Conservation (phyloP, 1,140 invertebrate species). For the Camponotus floridanus region DNA sequence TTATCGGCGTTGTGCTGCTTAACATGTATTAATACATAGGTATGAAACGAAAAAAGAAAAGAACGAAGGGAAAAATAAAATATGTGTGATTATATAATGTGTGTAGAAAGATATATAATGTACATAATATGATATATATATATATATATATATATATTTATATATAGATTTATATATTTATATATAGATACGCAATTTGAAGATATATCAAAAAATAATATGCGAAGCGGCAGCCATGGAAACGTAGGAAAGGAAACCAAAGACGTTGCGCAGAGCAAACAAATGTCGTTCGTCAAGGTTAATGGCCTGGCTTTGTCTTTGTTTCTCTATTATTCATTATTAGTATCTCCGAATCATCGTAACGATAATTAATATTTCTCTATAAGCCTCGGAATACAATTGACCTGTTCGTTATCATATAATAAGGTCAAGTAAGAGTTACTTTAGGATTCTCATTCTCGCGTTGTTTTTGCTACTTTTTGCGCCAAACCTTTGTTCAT, state of each 20-base stretch:
- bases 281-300: conserved; percentile 68
- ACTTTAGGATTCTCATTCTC: conserved; percentile 20
- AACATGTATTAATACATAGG: conserved; percentile 46
- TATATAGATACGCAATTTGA: conserved; percentile 60
- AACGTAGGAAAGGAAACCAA: conserved; percentile 65
- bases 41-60: conserved; percentile 40
- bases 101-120: conserved; percentile 52
- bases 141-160: conserved; percentile 33
- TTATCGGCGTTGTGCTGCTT: conserved; percentile 40
- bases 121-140: background rate
- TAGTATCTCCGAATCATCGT: background rate
- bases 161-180: conserved; percentile 36
- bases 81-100: conserved; percentile 48
- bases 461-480: background rate
- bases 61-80: conserved; percentile 17
- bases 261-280: conserved; percentile 57
- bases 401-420: conserved; percentile 13
- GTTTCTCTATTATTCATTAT: conserved; percentile 42
- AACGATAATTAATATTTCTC: background rate
- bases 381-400: conserved; percentile 15
- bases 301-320: conserved; percentile 64
- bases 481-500: background rate
- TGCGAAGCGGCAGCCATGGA: conserved; percentile 70
- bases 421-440: conserved; percentile 40
- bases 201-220: conserved; percentile 65